Conservation (phyloP, 2,797 vertebrate genomes). For the Pelobates cultripes region DNA sequence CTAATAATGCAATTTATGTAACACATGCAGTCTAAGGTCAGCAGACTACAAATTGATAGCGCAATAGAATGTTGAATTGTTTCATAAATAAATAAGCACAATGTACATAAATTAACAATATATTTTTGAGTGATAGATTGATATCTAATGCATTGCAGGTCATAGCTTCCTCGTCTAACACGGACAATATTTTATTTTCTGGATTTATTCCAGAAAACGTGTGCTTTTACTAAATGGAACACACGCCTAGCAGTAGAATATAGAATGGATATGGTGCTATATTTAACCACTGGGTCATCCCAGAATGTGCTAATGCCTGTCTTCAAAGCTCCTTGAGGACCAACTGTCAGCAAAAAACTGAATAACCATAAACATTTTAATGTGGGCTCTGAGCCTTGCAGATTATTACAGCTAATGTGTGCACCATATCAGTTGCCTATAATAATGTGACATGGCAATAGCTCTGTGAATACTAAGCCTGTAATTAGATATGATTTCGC, state of each 20-base stretch:
- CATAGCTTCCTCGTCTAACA: background rate
- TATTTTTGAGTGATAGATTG: background rate
- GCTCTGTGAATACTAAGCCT: slow-evolving; percentile 26
- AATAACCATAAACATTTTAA: slow-evolving; percentile 42
- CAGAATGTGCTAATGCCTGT: slow-evolving; percentile 3
- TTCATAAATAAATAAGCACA: background rate
- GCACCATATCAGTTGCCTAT: slow-evolving; percentile 26
- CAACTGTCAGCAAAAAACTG: slow-evolving; percentile 1
- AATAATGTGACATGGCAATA: slow-evolving; percentile 40
- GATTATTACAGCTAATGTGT: slow-evolving; percentile 23
- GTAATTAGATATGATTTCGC: slow-evolving; percentile 48
- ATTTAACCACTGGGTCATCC: background rate
- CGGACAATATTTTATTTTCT: background rate
- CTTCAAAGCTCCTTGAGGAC: slow-evolving; percentile 9
- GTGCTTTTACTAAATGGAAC: background rate
- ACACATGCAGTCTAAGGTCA: too few species aligned
- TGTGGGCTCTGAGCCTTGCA: slow-evolving; percentile 9
- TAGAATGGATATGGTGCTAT: background rate
- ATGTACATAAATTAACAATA: background rate
- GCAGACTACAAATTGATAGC: too few species aligned
- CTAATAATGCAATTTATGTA: background rate
- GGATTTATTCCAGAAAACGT: background rate
- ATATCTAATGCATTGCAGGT: background rate
- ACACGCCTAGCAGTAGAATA: background rate
- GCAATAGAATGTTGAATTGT: background rate